phyloP scores from a whole-genome alignment of 2,113 vertebrate species.

The Hyla sarda region DNA sequence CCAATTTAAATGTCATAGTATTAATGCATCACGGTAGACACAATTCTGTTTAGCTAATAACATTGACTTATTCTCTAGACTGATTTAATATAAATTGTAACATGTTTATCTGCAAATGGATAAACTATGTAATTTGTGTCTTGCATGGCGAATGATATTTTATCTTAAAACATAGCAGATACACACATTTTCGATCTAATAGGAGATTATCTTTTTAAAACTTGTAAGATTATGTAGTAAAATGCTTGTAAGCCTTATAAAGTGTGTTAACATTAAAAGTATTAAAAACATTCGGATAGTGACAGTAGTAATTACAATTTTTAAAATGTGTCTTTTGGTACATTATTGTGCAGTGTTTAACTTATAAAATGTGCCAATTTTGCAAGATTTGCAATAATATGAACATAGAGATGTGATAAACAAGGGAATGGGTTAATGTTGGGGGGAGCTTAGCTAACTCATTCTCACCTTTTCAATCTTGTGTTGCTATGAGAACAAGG shows the following conservation, averaged over 20 bases:
- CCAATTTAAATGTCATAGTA: constrained; percentile 33
- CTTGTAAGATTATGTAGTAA: not conserved
- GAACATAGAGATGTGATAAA: no score
- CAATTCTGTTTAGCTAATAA: constrained; percentile 13
- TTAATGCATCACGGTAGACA: not conserved
- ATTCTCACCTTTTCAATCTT: no score
- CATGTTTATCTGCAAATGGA: constrained; percentile 4
- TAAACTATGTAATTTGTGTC: not conserved
- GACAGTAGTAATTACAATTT: no score
- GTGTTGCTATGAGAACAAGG: no score
- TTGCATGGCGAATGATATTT: not conserved
- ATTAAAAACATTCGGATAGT: not conserved
- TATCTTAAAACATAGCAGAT: not conserved
- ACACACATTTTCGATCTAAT: not conserved
- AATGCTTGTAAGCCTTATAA: not conserved
- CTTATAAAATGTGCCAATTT: no score
- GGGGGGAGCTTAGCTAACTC: no score
- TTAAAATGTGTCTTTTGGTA: no score
- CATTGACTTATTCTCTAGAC: not conserved
- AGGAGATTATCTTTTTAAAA: not conserved
- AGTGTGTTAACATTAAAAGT: not conserved
- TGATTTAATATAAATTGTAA: not conserved
- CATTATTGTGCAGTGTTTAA: no score
- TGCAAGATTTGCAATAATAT: no score
- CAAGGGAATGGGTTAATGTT: no score